phyloP scores from a whole-genome alignment of 1,140 invertebrate genomes.

The Pissodes strobi region DNA sequence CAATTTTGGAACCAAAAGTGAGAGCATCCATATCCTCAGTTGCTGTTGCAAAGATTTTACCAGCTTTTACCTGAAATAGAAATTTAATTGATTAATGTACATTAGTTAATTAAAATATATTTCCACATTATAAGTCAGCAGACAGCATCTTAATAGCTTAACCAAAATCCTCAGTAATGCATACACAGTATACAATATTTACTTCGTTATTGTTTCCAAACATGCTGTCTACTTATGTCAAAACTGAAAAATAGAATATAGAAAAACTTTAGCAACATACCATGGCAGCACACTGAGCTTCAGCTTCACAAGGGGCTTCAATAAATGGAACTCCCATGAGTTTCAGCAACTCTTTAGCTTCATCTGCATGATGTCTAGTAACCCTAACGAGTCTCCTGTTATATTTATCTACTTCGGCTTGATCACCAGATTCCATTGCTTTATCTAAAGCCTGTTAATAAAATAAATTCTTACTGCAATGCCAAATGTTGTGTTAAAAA shows the following conservation, averaged over 20 bases:
- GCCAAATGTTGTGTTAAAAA: no score
- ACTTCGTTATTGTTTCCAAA: no score
- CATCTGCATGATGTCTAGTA: conserved; percentile 86
- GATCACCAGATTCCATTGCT: conserved; percentile 90
- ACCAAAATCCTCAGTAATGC: no score
- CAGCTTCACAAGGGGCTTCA: conserved; percentile 97
- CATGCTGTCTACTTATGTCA: no score
- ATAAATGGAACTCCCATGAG: conserved; percentile 97
- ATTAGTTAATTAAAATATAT: no score
- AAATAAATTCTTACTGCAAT: no score
- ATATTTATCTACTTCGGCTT: conserved; percentile 92
- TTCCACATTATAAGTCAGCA: no score
- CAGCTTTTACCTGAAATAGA: conserved; percentile 75
- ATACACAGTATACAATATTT: no score
- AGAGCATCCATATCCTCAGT: conserved; percentile 99
- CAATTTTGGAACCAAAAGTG: conserved; percentile 90
- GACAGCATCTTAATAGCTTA: no score
- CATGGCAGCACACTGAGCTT: conserved; percentile 96
- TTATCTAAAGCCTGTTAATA: conserved; percentile 78
- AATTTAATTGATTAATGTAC: no score
- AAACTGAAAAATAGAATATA: no score
- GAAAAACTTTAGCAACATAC: conserved; percentile 54
- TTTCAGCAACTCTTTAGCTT: conserved; percentile 85
- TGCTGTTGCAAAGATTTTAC: conserved; percentile 93
- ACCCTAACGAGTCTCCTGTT: conserved; percentile 94